phyloP scores from a whole-genome alignment of 2,888 invertebrate genomes.

The Euplagia quadripunctaria region DNA sequence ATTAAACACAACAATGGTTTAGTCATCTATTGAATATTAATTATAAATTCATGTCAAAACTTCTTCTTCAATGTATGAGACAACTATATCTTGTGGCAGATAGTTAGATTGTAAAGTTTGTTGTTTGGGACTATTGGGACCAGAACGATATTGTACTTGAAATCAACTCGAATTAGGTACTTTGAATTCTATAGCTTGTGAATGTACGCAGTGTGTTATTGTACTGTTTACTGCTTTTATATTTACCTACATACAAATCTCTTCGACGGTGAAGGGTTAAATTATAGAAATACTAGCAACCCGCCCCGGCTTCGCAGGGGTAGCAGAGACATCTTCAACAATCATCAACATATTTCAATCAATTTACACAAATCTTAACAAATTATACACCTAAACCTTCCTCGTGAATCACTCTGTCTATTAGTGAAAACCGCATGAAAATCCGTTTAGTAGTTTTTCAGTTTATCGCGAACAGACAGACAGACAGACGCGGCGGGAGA shows the following conservation, averaged over 20 bases:
- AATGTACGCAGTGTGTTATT: not conserved
- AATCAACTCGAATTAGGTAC: not conserved
- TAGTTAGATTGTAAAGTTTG: conserved; percentile 8
- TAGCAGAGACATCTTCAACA: no score
- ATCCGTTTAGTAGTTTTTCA: no score
- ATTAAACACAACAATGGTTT: not conserved
- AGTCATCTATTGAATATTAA: conserved; percentile 8
- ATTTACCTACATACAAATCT: not conserved
- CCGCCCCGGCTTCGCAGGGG: no score
- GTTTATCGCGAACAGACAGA: no score
- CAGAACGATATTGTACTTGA: not conserved
- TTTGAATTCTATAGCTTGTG: not conserved
- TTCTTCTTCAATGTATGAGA: conserved; percentile 1
- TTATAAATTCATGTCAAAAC: conserved; percentile 12
- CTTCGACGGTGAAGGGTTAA: not conserved
- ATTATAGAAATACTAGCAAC: not conserved
- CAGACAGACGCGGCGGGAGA: no score
- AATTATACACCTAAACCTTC: no score
- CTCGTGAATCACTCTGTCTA: no score
- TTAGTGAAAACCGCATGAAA: no score
- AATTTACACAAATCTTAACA: no score
- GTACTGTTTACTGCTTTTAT: not conserved
- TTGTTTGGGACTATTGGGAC: conserved; percentile 7
- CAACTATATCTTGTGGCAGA: conserved; percentile 6
- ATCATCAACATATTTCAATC: no score